Evolutionary conservation across 2,888 invertebrate species (phyloP).

Genomic region (Ethmia dodecea): DNA sequence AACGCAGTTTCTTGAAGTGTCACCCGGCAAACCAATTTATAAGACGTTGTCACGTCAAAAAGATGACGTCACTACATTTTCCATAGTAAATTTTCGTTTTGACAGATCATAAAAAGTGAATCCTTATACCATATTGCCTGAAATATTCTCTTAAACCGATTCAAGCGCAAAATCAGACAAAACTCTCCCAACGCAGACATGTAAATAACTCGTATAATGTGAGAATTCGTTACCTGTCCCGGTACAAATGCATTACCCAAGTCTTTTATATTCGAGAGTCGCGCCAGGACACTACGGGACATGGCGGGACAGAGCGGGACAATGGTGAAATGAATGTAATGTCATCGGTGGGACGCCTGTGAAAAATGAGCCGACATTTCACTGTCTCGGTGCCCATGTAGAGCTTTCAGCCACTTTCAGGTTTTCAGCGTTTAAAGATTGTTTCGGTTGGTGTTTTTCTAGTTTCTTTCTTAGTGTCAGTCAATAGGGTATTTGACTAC

Average conservation of each 20-base stretch:
- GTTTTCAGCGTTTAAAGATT: constrained; percentile 2
- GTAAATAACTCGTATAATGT: constrained; percentile 9
- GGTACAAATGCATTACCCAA: constrained; percentile 16
- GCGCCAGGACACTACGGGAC: constrained; percentile 11
- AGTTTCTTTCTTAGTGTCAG: too few relatives aligned
- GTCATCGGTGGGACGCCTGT: constrained; percentile 34
- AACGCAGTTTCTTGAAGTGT: too few relatives aligned
- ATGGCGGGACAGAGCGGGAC: constrained; percentile 29
- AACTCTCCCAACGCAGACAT: constrained; percentile 3
- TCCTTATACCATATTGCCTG: too few relatives aligned
- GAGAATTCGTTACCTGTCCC: constrained; percentile 12
- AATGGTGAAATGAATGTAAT: constrained; percentile 40
- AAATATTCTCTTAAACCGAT: too few relatives aligned
- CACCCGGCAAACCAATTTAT: too few relatives aligned
- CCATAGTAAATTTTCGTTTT: too few relatives aligned
- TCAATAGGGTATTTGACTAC: too few relatives aligned
- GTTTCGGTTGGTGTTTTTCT: background rate
- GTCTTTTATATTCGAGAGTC: constrained; percentile 15
- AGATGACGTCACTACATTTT: too few relatives aligned
- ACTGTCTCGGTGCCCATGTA: constrained; percentile 2
- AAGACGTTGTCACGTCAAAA: too few relatives aligned
- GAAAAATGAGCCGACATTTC: constrained; percentile 34
- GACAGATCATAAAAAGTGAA: too few relatives aligned
- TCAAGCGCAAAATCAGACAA: too few relatives aligned
- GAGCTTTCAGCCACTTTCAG: background rate